Evolutionary conservation across 2,113 vertebrate species (phyloP).

Genomic region (Phodopus roborovskii): DNA sequence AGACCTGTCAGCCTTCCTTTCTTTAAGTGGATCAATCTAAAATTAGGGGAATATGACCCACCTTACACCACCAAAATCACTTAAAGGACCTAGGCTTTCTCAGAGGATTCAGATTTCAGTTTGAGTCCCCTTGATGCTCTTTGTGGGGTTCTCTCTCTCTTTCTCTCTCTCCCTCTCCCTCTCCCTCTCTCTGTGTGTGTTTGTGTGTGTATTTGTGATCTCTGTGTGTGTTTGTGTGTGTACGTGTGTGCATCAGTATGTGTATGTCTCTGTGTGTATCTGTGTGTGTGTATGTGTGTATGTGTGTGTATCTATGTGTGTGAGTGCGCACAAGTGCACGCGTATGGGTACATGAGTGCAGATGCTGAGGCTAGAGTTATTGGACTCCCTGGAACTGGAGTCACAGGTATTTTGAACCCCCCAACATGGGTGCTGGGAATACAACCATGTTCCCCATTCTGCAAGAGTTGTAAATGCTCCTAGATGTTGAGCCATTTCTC

Average conservation of each 20-base stretch:
- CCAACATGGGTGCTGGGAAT: not conserved
- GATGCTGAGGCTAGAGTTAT: not conserved
- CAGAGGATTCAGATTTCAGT: no score
- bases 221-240: not conserved
- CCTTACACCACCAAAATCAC: no score
- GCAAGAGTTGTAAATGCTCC: not conserved
- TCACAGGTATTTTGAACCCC: not conserved
- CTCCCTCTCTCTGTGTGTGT: no score
- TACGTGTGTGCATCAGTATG: not conserved
- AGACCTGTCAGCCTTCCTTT: no score
- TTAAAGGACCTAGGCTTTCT: no score
- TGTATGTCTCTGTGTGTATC: no score
- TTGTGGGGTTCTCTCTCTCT: no score
- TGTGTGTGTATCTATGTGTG: not conserved
- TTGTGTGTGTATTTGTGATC: no score
- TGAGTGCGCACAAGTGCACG: not conserved
- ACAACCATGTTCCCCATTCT: not conserved
- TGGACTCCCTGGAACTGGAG: not conserved
- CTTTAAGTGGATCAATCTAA: no score
- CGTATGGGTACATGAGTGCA: not conserved
- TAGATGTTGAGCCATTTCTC: not conserved
- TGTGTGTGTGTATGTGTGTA: not conserved
- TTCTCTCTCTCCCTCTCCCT: no score
- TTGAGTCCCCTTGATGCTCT: no score
- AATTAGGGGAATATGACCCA: no score